Evolutionary conservation across 2,888 invertebrate species (phyloP), one percentile per base, ranked within the genome.

Genomic region (Stratiomys singularior): DNA sequence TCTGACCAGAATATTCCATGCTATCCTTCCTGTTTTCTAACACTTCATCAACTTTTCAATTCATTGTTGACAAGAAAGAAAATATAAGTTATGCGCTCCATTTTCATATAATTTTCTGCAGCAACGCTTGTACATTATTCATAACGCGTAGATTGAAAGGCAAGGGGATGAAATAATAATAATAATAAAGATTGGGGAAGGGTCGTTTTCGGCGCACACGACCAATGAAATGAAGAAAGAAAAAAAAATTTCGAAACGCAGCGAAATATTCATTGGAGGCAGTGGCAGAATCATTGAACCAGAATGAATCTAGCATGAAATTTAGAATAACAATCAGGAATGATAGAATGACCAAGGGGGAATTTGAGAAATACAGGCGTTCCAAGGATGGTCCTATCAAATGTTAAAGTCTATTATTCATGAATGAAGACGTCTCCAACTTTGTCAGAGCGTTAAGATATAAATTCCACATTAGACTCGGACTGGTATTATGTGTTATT

Each of bases 51-150:
- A 27, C 27, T 63, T 63, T 25, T 15, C 27, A 27, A 63, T 63
- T 63, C 63, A 63, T 23, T 63, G 63, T 63, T 63, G 63, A 63
- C 63, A 63, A 23, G 63, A 27, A 27, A 3, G 37, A 37, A 37
- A 37, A 37, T 37, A 27, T 63, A 63, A 63, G 63, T 63, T 63
- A 63, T 63, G 63, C 63, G 25, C 63, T 63, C 27, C 63, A 63
- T 63, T 63, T 63, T 63, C 63, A 63, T 63, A 27, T 63, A 25
- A 63, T 63, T 63, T 63, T 63, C 63, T 27, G 27, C 63, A 63
- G 27, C 28, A 25, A 27, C 27, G 23, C 27, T 23, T 27, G 23
- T 63, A 27, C 63, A 63, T 63, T 25, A 63, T 63, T 63, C 63
- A 63, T 63, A 63, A 27, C 23, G 25, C 63, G 15, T 63, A 63